phyloP scores from a whole-genome alignment of 2,888 invertebrate species.

The Phortica magna region DNA sequence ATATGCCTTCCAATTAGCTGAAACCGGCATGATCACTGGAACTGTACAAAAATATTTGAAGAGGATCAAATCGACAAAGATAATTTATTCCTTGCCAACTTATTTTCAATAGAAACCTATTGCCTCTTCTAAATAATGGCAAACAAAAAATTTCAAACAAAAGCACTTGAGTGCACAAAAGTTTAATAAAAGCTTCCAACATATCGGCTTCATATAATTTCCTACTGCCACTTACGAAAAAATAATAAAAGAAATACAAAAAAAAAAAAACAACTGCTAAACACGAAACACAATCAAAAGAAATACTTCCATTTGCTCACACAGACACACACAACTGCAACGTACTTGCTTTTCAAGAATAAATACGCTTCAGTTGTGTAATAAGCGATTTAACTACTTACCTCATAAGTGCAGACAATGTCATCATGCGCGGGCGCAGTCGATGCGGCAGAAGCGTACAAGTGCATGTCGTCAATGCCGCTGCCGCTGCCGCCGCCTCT shows the following conservation, averaged over 20 bases:
- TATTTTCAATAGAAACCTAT: not conserved
- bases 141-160: slow-evolving; percentile 47
- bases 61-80: too few relatives aligned
- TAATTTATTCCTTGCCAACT: not conserved
- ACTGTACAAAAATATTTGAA: too few relatives aligned
- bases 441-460: slow-evolving; percentile 11
- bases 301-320: not conserved
- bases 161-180: slow-evolving; percentile 69
- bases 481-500: slow-evolving; percentile 11
- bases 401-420: slow-evolving; percentile 76
- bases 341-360: slow-evolving; percentile 19
- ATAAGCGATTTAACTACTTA: slow-evolving; percentile 70
- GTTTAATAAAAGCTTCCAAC: slow-evolving; percentile 57
- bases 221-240: slow-evolving; percentile 39
- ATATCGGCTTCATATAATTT: slow-evolving; percentile 30
- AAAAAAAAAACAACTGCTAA: slow-evolving; percentile 28
- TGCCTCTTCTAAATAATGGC: slow-evolving; percentile 28
- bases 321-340: not conserved
- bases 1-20: too few relatives aligned
- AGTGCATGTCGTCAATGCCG: slow-evolving; percentile 9
- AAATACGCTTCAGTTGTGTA: slow-evolving; percentile 44
- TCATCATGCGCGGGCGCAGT: slow-evolving; percentile 52
- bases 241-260: slow-evolving; percentile 37
- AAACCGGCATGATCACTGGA: too few relatives aligned
- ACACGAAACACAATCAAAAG: slow-evolving; percentile 51